These are phyloP conservation scores for Tretioscincus oriximinensis DNA, from an alignment of 2,113 vertebrate genomes.

Conservation along the genomic window DNA sequence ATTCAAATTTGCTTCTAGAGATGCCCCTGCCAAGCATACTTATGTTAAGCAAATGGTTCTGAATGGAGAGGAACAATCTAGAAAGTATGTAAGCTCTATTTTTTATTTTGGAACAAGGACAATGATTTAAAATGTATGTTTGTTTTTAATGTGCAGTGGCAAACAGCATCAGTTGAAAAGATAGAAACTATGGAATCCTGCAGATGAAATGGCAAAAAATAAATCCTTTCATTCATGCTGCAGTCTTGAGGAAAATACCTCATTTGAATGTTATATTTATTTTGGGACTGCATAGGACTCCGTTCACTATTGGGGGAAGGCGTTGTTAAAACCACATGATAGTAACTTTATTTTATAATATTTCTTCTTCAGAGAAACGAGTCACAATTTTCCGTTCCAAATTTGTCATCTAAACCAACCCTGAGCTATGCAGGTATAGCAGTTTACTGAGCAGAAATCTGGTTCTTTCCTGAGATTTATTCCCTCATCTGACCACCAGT, in stretches of 20 bases:
- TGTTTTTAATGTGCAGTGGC: neutral
- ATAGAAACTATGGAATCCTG: neutral
- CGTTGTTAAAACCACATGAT: no score
- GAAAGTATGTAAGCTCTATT: neutral
- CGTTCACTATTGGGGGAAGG: no score
- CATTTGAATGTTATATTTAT: no score
- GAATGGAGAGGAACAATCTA: neutral
- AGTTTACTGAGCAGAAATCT: neutral
- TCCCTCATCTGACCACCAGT: neutral
- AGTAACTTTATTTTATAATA: no score
- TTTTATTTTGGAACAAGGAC: neutral
- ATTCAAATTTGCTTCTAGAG: slow-evolving; percentile 16
- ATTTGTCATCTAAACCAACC: neutral
- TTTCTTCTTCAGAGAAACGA: no score
- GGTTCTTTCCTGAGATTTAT: neutral
- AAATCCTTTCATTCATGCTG: neutral
- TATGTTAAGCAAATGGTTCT: neutral
- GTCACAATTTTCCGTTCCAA: neutral
- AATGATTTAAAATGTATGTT: neutral
- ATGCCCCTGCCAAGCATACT: neutral
- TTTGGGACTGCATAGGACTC: no score
- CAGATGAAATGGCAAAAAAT: neutral
- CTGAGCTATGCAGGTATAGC: neutral
- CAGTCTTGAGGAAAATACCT: neutral
- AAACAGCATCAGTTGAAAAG: neutral